These are phyloP conservation scores for Pegoplata infirma DNA, from an alignment of 2,888 invertebrate species.

Conservation along the genomic window DNA sequence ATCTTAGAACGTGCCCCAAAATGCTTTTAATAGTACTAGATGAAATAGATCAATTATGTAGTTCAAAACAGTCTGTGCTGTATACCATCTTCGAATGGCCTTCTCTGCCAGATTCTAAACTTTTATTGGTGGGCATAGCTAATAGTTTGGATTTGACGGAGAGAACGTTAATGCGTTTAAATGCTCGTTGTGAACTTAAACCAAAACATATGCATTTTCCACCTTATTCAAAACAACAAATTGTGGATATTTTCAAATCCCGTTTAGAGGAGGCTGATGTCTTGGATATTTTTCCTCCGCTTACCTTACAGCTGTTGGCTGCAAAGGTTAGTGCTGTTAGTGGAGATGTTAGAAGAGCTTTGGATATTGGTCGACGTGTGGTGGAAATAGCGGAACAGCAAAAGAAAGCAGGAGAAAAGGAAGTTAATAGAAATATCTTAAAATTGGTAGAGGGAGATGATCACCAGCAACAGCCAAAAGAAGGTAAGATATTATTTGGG, in stretches of 20 bases:
- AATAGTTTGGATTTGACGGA: conserved; percentile 97
- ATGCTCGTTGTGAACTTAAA: conserved; percentile 85
- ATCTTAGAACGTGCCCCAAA: conserved; percentile 81
- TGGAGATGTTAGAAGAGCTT: conserved; percentile 95
- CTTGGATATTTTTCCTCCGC: conserved; percentile 86
- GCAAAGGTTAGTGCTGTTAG: conserved; percentile 95
- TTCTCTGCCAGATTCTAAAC: conserved; percentile 81
- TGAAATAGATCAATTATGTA: conserved; percentile 96
- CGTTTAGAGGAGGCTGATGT: conserved; percentile 86
- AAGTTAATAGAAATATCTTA: conserved; percentile 74
- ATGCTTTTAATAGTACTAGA: conserved; percentile 92
- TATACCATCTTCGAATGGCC: conserved; percentile 98
- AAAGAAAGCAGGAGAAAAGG: conserved; percentile 69
- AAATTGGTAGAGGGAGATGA: conserved; percentile 65
- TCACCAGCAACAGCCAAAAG: conserved; percentile 33
- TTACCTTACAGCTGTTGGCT: conserved; percentile 94
- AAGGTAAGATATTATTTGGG: no score
- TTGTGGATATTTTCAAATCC: conserved; percentile 89
- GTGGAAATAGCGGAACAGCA: conserved; percentile 87
- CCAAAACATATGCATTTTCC: conserved; percentile 92
- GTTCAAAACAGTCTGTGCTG: conserved; percentile 88
- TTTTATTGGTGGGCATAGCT: conserved; percentile 94
- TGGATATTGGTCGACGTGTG: conserved; percentile 94
- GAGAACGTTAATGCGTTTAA: conserved; percentile 90
- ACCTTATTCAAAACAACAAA: conserved; percentile 94